Conservation (phyloP, 2,113 vertebrate species). For the Sinocyclocheilus maitianheensis region DNA sequence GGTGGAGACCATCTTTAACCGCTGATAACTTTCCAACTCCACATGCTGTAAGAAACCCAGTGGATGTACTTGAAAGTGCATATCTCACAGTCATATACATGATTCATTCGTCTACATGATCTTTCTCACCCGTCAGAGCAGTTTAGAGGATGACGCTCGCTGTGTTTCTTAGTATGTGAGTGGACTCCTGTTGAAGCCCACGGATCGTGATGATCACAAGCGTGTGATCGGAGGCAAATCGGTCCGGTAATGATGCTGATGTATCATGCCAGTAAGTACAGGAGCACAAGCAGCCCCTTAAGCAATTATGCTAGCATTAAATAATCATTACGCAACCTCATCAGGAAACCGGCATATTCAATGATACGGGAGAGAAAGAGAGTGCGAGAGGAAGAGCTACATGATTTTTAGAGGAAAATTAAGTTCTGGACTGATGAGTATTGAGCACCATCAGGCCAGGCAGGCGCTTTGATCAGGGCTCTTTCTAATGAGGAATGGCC, state of each 20-base stretch:
- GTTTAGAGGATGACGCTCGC: conserved; percentile 6
- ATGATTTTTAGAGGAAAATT: conserved; percentile 52
- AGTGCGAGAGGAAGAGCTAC: background rate
- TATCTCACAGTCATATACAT: conserved; percentile 49
- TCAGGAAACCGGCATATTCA: conserved; percentile 58
- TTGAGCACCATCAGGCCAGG: conserved; percentile 30
- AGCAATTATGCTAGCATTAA: conserved; percentile 64
- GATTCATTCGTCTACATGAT: conserved; percentile 32
- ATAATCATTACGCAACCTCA: conserved; percentile 61
- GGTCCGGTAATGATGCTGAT: conserved; percentile 46
- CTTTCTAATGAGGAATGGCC: conserved; percentile 35
- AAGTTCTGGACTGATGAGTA: conserved; percentile 45
- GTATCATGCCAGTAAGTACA: conserved; percentile 60
- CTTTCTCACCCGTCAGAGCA: conserved; percentile 11
- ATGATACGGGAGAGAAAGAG: conserved; percentile 9
- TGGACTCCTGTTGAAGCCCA: conserved; percentile 24
- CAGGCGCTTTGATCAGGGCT: conserved; percentile 29
- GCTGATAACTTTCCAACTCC: conserved; percentile 6
- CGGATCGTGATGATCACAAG: conserved; percentile 35
- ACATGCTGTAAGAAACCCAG: conserved; percentile 43
- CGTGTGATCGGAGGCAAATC: conserved; percentile 35
- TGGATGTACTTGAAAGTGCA: conserved; percentile 55
- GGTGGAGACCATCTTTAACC: conserved; percentile 23
- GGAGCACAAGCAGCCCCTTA: conserved; percentile 56
- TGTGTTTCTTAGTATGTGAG: conserved; percentile 23